Evolutionary conservation across 2,888 invertebrate genomes (phyloP).

Genomic region (Microctonus aethiopoides): DNA sequence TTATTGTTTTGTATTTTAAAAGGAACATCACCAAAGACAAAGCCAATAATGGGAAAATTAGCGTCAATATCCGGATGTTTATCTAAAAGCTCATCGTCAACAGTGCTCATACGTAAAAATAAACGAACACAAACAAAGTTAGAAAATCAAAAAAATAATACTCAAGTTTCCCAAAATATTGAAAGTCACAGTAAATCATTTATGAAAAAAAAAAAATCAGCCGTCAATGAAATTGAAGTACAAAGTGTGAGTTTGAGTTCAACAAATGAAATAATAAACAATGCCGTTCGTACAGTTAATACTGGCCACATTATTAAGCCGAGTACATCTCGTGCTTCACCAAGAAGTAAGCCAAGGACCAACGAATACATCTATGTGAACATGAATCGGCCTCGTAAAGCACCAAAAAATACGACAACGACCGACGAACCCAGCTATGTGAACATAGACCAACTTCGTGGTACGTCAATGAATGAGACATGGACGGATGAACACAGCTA

Average conservation of each 20-base stretch:
- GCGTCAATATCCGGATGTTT: slow-evolving; percentile 42
- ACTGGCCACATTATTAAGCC: no score
- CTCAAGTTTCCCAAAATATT: not conserved
- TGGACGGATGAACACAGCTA: no score
- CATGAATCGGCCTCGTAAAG: no score
- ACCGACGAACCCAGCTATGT: no score
- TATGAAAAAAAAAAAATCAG: not conserved
- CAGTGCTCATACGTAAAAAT: slow-evolving; percentile 42
- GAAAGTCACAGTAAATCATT: not conserved
- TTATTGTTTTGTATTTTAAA: not conserved
- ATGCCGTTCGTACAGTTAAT: no score
- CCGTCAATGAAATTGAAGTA: not conserved
- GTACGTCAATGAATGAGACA: no score
- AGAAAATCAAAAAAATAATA: not conserved
- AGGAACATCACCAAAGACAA: not conserved
- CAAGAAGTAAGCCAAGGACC: no score
- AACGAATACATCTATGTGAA: no score
- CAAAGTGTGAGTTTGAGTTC: not conserved
- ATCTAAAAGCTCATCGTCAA: slow-evolving; percentile 43
- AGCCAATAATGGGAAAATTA: slow-evolving; percentile 18
- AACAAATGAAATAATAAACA: not conserved
- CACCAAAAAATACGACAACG: no score
- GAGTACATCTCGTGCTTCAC: no score
- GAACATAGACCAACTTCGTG: no score
- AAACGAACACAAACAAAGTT: slow-evolving; percentile 47